These are phyloP conservation scores for Drosophila lacicola DNA, from an alignment of 2,888 invertebrate species.

Conservation along the genomic window DNA sequence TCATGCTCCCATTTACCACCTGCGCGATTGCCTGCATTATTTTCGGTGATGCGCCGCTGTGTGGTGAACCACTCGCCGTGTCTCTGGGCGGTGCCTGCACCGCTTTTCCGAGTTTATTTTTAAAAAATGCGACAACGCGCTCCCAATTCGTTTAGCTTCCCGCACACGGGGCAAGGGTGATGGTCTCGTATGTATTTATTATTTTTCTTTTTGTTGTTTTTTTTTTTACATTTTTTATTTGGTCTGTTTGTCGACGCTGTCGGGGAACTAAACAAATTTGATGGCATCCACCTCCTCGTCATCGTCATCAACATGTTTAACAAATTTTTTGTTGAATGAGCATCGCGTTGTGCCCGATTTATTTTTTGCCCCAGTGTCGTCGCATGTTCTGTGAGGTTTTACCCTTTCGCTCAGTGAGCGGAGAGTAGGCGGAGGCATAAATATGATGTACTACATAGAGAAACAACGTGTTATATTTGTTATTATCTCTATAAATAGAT, in stretches of 20 bases:
- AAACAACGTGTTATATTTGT: constrained; percentile 70
- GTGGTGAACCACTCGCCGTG: constrained; percentile 2
- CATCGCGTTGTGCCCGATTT: constrained; percentile 60
- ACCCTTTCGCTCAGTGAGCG: constrained; percentile 60
- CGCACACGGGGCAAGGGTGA: constrained; percentile 67
- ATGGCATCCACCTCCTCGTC: constrained; percentile 56
- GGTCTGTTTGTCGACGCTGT: constrained; percentile 44
- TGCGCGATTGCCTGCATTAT: constrained; percentile 73
- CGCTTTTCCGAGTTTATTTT: constrained; percentile 66
- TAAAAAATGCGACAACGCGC: constrained; percentile 60
- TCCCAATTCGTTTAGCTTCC: constrained; percentile 65
- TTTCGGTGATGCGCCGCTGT: constrained; percentile 49
- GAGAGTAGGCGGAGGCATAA: constrained; percentile 32
- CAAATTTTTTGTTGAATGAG: constrained; percentile 69
- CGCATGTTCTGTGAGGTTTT: constrained; percentile 30
- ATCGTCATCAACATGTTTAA: constrained; percentile 31
- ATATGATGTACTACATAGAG: constrained; percentile 71
- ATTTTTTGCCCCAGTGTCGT: constrained; percentile 33
- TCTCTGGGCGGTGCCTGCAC: constrained; percentile 44
- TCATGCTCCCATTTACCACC: constrained; percentile 77
- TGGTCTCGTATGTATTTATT: constrained; percentile 23
- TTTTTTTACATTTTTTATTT: constrained; percentile 17
- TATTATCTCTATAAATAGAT: constrained; percentile 69
- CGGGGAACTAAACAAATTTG: constrained; percentile 72
- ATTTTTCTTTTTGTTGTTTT: background rate